Conservation (phyloP, 2,113 vertebrate genomes). For the Lophotis ruficrista region DNA sequence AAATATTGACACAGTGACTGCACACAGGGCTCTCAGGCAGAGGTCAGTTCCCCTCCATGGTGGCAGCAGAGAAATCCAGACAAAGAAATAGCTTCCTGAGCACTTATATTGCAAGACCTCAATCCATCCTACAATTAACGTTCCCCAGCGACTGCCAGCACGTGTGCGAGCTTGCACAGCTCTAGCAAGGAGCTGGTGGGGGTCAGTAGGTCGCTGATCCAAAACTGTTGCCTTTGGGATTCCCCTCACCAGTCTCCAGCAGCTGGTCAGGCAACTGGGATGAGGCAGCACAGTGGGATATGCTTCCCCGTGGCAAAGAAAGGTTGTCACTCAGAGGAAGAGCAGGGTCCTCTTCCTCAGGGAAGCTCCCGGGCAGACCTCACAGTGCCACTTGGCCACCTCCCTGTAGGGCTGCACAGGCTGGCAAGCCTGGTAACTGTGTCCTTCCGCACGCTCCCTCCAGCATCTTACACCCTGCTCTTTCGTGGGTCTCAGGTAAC, state of each 20-base stretch:
- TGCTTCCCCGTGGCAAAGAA: not conserved
- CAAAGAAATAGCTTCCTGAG: not conserved
- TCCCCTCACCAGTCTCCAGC: not conserved
- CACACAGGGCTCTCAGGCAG: conserved; percentile 32
- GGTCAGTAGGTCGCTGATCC: not conserved
- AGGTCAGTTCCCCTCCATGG: not conserved
- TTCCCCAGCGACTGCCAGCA: not conserved
- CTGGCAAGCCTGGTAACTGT: not conserved
- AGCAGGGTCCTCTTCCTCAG: not conserved
- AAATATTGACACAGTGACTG: conserved; percentile 60
- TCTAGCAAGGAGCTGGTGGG: not conserved
- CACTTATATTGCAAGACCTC: not conserved
- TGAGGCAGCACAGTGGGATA: not conserved
- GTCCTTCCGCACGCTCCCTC: rapidly evolving
- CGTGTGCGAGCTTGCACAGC: not conserved
- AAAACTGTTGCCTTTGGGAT: not conserved
- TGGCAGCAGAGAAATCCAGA: not conserved
- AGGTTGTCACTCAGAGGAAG: not conserved
- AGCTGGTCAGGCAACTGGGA: rapidly evolving
- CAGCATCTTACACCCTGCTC: not conserved
- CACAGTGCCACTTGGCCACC: rapidly evolving
- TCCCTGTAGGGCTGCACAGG: not conserved
- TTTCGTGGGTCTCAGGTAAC: not conserved
- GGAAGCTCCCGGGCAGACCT: not conserved
- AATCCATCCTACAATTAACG: not conserved